phyloP scores from a whole-genome alignment of 2,113 vertebrate species.

The Equus quagga region DNA sequence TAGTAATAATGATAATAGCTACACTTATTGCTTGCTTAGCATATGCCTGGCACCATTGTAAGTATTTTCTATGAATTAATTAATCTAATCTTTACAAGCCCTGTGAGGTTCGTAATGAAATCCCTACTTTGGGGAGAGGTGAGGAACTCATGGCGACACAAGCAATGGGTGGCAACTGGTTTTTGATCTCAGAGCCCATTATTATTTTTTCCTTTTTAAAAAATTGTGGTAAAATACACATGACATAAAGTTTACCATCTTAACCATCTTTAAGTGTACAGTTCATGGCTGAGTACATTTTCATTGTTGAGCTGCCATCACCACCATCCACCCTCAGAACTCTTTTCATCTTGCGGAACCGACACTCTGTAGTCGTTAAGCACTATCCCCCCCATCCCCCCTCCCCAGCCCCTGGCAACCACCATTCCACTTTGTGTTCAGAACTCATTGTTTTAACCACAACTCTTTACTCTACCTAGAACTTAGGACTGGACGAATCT shows the following conservation, averaged over 20 bases:
- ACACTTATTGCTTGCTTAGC: not conserved
- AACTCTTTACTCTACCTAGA: rapidly evolving
- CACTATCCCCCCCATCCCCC: rapidly evolving
- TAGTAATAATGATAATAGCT: not conserved
- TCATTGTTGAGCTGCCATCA: rapidly evolving
- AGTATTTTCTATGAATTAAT: not conserved
- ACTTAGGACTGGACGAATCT: not conserved
- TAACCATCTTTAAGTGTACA: rapidly evolving
- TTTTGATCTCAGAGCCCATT: not conserved
- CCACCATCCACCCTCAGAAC: not conserved
- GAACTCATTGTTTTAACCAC: not conserved
- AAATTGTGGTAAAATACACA: not conserved
- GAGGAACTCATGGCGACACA: not conserved
- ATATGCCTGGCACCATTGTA: not conserved
- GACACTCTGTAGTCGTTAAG: not conserved
- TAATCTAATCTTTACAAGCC: not conserved
- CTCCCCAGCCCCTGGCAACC: rapidly evolving
- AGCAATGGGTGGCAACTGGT: not conserved
- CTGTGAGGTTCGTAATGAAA: not conserved
- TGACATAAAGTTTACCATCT: no score
- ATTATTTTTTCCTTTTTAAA: not conserved
- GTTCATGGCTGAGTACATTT: no score
- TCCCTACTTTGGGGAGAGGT: not conserved
- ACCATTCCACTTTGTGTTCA: not conserved
- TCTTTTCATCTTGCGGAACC: not conserved